Evolutionary conservation across 2,888 invertebrate genomes (phyloP), one percentile per base, ranked within the genome.

Genomic region (Eueremaeus valkanovi): DNA sequence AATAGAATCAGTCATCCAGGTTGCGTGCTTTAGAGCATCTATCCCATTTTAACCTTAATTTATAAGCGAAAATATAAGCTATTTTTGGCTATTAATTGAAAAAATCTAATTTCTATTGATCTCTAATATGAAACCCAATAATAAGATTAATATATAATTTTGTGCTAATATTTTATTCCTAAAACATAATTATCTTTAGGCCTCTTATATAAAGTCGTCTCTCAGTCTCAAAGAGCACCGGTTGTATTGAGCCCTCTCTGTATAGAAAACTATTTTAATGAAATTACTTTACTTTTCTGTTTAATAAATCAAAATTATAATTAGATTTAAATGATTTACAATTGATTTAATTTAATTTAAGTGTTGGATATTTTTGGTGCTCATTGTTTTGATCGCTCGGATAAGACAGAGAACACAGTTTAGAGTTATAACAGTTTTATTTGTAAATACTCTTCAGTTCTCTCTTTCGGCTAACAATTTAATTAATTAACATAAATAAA

Each of bases 151-250:
- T 49, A 6, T 49, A 49, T 49, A 49, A 49, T 49, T 49, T 49
- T 49, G 36, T 36, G 36, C n/a, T n/a, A n/a, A 16, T 49, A 49
- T 49, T 49, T 49, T 49, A 49, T 16, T 49, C 49, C n/a, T 49
- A 49, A 49, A 49, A 49, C 49, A 49, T 49, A 49, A 49, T 49
- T 49, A 49, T 49, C 49, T 49, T 49, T 49, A 49, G 49, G 49
- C 49, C 8, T 49, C 49, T 49, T 16, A 49, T 6, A 49, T 49
- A 6, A 49, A 16, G 49, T 49, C 49, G 3, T n/a, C 42, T n/a
- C n/a, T n/a, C n/a, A n/a, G n/a, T 49, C 49, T n/a, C 5, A 9
- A 49, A 49, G 21, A 49, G 49, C 49, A 49, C 49, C 18, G 49
- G 49, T 49, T 11, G 36, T 8, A 36, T 36, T 36, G 36, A 36